A percentile compares a stretch with the other conserved stretches of the same genome.
Conservation (phyloP, 2,113 vertebrate genomes). For the Carollia perspicillata region DNA sequence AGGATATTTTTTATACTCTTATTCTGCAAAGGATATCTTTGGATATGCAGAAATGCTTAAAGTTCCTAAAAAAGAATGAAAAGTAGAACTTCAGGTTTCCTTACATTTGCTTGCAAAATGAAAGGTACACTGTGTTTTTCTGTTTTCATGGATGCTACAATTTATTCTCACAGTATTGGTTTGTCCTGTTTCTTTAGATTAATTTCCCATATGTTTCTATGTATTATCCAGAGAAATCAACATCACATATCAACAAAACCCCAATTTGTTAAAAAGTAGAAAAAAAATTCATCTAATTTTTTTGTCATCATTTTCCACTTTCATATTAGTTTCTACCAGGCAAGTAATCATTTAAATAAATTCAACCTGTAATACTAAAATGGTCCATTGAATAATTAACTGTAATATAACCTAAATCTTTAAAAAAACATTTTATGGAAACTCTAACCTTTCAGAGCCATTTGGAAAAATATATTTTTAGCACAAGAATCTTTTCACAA, state of each 20-base stretch:
- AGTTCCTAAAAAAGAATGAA: not conserved
- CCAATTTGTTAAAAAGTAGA: not conserved
- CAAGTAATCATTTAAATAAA: not conserved
- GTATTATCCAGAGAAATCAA: slow-evolving; percentile 34
- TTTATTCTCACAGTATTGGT: not conserved
- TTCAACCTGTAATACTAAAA: not conserved
- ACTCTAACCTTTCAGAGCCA: not conserved
- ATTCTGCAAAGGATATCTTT: not conserved
- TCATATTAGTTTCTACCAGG: not conserved
- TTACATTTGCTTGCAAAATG: not conserved
- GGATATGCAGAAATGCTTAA: not conserved
- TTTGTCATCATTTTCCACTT: not conserved
- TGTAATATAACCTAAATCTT: not conserved
- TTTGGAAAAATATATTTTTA: not conserved
- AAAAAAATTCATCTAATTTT: not conserved
- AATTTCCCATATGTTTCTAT: slow-evolving; percentile 48
- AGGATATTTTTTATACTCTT: not conserved
- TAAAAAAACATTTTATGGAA: not conserved
- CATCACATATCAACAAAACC: slow-evolving; percentile 35
- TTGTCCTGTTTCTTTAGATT: slow-evolving; percentile 1
- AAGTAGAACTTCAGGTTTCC: not conserved
- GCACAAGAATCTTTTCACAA: not conserved
- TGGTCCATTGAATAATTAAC: not conserved
- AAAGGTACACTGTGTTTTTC: not conserved
- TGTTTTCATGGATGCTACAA: not conserved